Evolutionary conservation across 2,888 invertebrate species (phyloP).

Genomic region (Ethmia dodecea): DNA sequence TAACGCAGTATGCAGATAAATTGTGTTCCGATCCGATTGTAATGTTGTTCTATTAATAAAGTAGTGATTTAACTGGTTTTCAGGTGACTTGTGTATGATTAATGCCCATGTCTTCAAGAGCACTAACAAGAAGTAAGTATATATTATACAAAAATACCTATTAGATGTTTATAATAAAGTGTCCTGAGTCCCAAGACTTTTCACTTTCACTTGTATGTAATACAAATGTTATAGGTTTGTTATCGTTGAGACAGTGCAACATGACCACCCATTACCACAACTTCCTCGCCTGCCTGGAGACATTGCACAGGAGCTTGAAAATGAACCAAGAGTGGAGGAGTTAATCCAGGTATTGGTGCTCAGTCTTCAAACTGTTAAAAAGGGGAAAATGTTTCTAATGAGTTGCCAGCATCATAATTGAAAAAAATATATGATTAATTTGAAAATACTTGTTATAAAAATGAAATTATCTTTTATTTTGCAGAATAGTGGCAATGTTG

Average conservation of each 20-base stretch:
- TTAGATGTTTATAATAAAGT: too few species aligned
- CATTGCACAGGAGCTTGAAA: slow-evolving; percentile 31
- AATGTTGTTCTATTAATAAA: not conserved
- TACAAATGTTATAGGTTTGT: too few species aligned
- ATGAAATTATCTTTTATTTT: slow-evolving; percentile 8
- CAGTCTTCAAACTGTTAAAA: too few species aligned
- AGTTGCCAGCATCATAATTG: too few species aligned
- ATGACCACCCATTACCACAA: slow-evolving; percentile 24
- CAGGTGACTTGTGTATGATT: slow-evolving; percentile 61
- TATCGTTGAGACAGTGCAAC: slow-evolving; percentile 18
- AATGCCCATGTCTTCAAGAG: slow-evolving; percentile 49
- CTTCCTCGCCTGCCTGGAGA: slow-evolving; percentile 21
- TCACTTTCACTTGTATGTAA: too few species aligned
- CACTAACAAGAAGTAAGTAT: slow-evolving; percentile 57
- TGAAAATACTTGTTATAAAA: too few species aligned
- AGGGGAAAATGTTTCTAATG: too few species aligned
- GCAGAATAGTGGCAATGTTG: slow-evolving; percentile 53
- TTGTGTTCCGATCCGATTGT: too few species aligned
- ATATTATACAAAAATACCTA: too few species aligned
- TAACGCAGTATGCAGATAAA: too few species aligned
- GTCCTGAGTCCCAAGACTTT: too few species aligned
- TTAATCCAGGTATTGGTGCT: slow-evolving; percentile 46
- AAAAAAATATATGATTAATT: too few species aligned
- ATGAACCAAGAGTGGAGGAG: slow-evolving; percentile 44
- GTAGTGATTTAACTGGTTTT: not conserved